phyloP scores from a whole-genome alignment of 37 sponge, comb jelly and placozoan genomes.

The Axinella damicornis region DNA sequence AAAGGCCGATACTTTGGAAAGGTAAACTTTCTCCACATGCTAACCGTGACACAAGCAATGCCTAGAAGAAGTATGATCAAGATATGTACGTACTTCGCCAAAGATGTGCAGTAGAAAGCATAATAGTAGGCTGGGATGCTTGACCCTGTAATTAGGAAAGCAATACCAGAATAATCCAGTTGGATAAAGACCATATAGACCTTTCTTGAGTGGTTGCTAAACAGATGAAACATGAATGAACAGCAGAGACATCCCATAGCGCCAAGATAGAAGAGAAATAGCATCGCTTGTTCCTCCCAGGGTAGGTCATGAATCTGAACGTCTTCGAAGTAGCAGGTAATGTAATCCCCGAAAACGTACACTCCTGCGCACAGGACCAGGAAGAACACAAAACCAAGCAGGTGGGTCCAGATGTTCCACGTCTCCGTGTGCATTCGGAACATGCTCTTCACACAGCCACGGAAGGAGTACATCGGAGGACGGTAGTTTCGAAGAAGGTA shows the following conservation, averaged over 20 bases:
- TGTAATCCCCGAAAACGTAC: slow-evolving; percentile 61
- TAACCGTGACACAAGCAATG: slow-evolving; percentile 55
- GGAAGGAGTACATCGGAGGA: slow-evolving; percentile 86
- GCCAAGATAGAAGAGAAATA: slow-evolving; percentile 80
- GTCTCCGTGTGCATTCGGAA: slow-evolving; percentile 95
- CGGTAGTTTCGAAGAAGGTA: slow-evolving; percentile 78
- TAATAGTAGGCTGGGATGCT: slow-evolving; percentile 93
- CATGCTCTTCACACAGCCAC: slow-evolving; percentile 84
- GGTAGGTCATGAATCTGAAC: slow-evolving; percentile 65
- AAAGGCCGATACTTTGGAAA: slow-evolving; percentile 76
- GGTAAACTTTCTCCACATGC: slow-evolving; percentile 76
- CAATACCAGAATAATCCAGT: slow-evolving; percentile 95
- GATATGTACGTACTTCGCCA: slow-evolving; percentile 50
- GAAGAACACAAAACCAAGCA: slow-evolving; percentile 85
- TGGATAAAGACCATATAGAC: slow-evolving; percentile 63
- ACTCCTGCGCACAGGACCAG: slow-evolving; percentile 61
- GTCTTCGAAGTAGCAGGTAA: slow-evolving; percentile 64
- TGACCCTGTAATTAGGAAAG: slow-evolving; percentile 90
- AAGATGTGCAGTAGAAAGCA: slow-evolving; percentile 86
- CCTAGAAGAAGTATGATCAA: slow-evolving; percentile 65
- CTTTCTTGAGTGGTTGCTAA: slow-evolving; percentile 83
- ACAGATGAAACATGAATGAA: slow-evolving; percentile 86
- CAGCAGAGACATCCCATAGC: slow-evolving; percentile 85
- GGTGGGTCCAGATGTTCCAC: slow-evolving; percentile 99
- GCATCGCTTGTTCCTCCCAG: slow-evolving; percentile 81